phyloP scores from a whole-genome alignment of 2,888 invertebrate genomes.

The Cheilosia variabilis region DNA sequence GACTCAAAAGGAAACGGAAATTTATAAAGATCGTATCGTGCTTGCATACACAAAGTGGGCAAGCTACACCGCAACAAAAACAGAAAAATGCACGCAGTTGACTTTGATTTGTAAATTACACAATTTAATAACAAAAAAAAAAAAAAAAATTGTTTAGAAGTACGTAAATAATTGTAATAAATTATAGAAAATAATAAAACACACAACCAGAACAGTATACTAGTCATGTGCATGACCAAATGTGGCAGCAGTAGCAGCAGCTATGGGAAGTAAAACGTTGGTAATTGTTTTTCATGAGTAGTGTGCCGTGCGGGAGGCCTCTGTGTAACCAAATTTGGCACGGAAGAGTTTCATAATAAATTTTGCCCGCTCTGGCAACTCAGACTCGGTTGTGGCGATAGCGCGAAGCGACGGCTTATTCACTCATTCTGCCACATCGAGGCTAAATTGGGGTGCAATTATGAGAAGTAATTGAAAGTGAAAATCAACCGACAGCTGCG shows the following conservation, averaged over 20 bases:
- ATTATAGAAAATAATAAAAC: not conserved
- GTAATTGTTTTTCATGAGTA: constrained; percentile 10
- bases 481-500: constrained; percentile 12
- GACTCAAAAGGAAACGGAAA: constrained; percentile 46
- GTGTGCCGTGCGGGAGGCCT: constrained; percentile 14
- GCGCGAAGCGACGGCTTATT: not conserved
- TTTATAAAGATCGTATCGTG: constrained; percentile 13
- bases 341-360: constrained; percentile 35
- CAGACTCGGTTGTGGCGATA: too few relatives aligned
- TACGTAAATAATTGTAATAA: constrained; percentile 12
- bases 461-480: constrained; percentile 21
- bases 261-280: constrained; percentile 13
- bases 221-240: constrained; percentile 7
- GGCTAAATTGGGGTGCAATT: constrained; percentile 27
- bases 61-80: not conserved
- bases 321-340: constrained; percentile 39
- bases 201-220: not conserved
- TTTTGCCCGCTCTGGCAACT: too few relatives aligned
- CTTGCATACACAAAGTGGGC: not conserved
- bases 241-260: not conserved
- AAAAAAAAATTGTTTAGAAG: not conserved
- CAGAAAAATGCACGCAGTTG: not conserved
- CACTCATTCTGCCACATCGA: constrained; percentile 5
- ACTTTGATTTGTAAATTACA: constrained; percentile 29
- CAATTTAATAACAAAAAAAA: constrained; percentile 10